These are phyloP conservation scores for Microcebus griseorufus DNA, from an alignment of 2,113 vertebrate genomes.

Conservation along the genomic window DNA sequence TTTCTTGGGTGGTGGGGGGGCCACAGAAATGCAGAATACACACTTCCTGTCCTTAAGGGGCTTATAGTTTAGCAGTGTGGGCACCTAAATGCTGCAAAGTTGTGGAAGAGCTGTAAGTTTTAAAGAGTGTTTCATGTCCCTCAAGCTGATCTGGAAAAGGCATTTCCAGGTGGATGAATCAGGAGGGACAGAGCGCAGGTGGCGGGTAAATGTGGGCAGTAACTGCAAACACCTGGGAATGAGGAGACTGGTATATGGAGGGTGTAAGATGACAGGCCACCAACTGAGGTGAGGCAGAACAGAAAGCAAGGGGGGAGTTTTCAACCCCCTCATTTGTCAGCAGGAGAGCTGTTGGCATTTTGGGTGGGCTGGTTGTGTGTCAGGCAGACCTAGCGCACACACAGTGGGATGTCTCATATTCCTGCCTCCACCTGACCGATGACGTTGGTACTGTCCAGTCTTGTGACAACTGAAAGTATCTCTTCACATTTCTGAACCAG, in stretches of 20 bases:
- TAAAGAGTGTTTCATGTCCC: background rate
- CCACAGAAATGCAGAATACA: background rate
- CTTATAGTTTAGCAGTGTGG: background rate
- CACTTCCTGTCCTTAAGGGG: background rate
- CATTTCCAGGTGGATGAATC: background rate
- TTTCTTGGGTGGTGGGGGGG: background rate
- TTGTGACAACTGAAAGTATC: background rate
- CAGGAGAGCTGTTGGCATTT: background rate
- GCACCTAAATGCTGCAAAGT: background rate
- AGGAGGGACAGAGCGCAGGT: background rate
- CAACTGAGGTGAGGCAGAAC: background rate
- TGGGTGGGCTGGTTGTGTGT: background rate
- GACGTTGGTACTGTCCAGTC: background rate
- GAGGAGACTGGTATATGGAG: background rate
- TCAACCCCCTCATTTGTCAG: background rate
- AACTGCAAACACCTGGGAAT: background rate
- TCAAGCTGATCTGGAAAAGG: background rate
- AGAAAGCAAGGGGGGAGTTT: background rate
- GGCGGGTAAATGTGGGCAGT: background rate
- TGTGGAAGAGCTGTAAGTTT: background rate
- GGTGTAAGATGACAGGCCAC: background rate
- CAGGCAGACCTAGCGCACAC: background rate
- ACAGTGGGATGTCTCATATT: background rate
- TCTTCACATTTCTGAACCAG: background rate
- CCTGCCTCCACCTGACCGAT: background rate